Conservation (phyloP, 2,888 invertebrate genomes). For the Aleiodes testaceus region DNA sequence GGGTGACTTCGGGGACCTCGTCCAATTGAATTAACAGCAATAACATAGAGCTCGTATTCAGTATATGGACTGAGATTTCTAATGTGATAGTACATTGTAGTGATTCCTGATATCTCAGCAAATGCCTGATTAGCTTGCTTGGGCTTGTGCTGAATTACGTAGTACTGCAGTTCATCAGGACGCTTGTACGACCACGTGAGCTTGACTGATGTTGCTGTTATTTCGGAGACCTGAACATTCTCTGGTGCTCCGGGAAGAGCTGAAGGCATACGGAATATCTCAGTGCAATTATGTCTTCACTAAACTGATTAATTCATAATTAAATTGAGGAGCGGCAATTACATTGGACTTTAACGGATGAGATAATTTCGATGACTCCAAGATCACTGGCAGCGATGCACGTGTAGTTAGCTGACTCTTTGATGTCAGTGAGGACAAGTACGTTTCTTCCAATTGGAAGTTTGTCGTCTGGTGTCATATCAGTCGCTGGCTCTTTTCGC, state of each 20-base stretch:
- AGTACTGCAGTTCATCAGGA: slow-evolving; percentile 93
- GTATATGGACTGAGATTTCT: slow-evolving; percentile 93
- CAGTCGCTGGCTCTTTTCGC: slow-evolving; percentile 87
- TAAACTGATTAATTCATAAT: too few relatives aligned
- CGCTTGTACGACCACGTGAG: slow-evolving; percentile 94
- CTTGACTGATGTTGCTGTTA: slow-evolving; percentile 93
- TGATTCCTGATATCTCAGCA: slow-evolving; percentile 94
- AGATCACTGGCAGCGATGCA: slow-evolving; percentile 96
- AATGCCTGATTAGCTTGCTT: slow-evolving; percentile 94
- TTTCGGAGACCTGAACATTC: slow-evolving; percentile 92
- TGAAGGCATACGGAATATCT: slow-evolving; percentile 64
- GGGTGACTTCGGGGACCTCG: slow-evolving; percentile 91
- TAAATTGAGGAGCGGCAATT: slow-evolving; percentile 67
- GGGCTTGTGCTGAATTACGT: slow-evolving; percentile 97
- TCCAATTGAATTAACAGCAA: slow-evolving; percentile 95
- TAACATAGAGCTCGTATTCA: slow-evolving; percentile 96
- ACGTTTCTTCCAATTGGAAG: slow-evolving; percentile 90
- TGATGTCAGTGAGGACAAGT: slow-evolving; percentile 88
- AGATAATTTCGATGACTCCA: slow-evolving; percentile 90
- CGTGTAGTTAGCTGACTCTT: slow-evolving; percentile 96
- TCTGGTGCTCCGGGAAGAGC: slow-evolving; percentile 94
- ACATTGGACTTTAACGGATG: slow-evolving; percentile 97
- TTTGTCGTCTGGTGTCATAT: slow-evolving; percentile 91
- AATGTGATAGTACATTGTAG: slow-evolving; percentile 93
- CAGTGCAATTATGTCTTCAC: too few relatives aligned